Evolutionary conservation across 2,888 invertebrate species (phyloP), one percentile per base, ranked within the genome.

Genomic region (Eudemis profundana): DNA sequence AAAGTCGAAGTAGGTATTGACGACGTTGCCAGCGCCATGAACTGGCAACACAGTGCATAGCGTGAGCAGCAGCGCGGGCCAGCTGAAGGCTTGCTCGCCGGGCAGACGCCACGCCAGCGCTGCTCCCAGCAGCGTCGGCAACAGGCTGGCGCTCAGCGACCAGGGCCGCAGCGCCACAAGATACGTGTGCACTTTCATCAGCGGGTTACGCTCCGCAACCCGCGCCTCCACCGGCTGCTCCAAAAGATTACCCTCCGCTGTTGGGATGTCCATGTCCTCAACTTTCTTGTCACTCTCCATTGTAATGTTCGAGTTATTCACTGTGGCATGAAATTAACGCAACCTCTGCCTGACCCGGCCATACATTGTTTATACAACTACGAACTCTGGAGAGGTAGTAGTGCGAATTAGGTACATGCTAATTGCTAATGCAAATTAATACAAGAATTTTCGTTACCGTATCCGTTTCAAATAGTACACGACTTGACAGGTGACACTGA

Each of bases 1-100:
- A 82, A 96, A 99, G 87, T 99, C 98, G 84, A 96, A 98, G 85
- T 98, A 98, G 0, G 98, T 98, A 86, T 98, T 98, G 21, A 99
- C 98, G 42, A 98, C 95, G 88, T 99, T 99, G 59, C 98, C 98
- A 68, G 98, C 98, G 68, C 98, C 98, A 83, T 99, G 98, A 2
- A 98, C 98, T 0, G 96, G 97, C 67, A 98, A 93, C 19, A 98
- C 96, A 2, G 98, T 98, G 74, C 97, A 94, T 54, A 97, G 92
- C 2, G 98, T 98, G 12, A 97, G 93, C 47, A 98, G 78, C 71
- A 98, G 94, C 0, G 96, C 95, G 67, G 96, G 88, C 91, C 96
- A 94, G 81, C 95, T 97, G 85, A 98, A 97, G 69, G 95, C 95
- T 33, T 93, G 91, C 23, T 95, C 93, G 72, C 95, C 96, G 17